These are phyloP conservation scores for Parus major DNA, from an alignment of 2,113 vertebrate genomes.

Conservation along the genomic window DNA sequence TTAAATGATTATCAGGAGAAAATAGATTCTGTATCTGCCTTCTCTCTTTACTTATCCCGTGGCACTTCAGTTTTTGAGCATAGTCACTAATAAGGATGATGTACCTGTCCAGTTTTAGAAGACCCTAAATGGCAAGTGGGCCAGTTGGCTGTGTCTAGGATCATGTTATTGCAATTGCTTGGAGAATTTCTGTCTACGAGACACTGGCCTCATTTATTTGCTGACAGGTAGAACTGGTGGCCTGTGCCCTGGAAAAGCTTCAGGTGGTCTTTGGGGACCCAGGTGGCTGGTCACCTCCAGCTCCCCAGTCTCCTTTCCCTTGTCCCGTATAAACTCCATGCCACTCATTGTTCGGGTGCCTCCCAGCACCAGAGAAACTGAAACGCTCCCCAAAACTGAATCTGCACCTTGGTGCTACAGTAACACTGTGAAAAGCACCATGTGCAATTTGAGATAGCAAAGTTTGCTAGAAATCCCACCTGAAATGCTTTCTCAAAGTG, in stretches of 20 bases:
- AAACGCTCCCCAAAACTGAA: rapidly evolving
- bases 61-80: not conserved
- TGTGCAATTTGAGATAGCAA: not conserved
- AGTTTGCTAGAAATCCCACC: not conserved
- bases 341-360: rapidly evolving
- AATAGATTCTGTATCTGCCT: not conserved
- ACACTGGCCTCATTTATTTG: not conserved
- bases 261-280: not conserved
- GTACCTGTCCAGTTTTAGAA: not conserved
- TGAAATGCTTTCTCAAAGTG: not conserved
- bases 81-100: not conserved
- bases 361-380: not conserved
- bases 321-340: rapidly evolving
- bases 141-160: not conserved
- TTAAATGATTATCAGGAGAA: not conserved
- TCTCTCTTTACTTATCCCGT: not conserved
- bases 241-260: not conserved
- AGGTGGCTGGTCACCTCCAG: not conserved
- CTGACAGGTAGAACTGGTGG: not conserved
- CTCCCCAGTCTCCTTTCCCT: not conserved
- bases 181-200: not conserved
- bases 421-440: not conserved
- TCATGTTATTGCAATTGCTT: not conserved
- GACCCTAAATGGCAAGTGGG: not conserved
- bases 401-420: not conserved